These are phyloP conservation scores for Ptycholaimellus sp. DNA, from an alignment of 2,888 invertebrate genomes.

Conservation along the genomic window DNA sequence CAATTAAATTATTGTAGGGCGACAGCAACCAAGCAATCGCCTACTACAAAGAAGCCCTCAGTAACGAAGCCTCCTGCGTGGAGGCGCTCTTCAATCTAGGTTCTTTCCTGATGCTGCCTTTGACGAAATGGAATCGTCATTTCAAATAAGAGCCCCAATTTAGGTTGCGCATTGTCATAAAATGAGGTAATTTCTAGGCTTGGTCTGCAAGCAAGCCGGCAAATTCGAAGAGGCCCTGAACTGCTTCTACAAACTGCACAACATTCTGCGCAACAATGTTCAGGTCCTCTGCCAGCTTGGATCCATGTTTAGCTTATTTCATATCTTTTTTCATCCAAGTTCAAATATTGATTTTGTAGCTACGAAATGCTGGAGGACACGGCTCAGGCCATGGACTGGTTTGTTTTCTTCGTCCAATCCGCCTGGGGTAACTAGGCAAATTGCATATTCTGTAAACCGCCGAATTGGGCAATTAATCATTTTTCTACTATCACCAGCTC, in stretches of 20 bases:
- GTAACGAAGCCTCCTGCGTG: constrained; percentile 53
- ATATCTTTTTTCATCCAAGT: background rate
- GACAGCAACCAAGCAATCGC: constrained; percentile 14
- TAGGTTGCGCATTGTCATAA: constrained; percentile 4
- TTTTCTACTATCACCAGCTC: no score
- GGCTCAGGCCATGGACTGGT: constrained; percentile 35
- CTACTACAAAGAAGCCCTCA: constrained; percentile 41
- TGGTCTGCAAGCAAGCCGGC: constrained; percentile 44
- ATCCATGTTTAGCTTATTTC: constrained; percentile 32
- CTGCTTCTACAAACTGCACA: constrained; percentile 51
- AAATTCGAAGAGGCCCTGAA: constrained; percentile 50
- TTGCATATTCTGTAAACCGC: no score
- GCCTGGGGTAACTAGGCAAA: no score
- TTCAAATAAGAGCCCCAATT: no score
- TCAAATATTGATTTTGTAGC: constrained; percentile 15
- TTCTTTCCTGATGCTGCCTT: constrained; percentile 22
- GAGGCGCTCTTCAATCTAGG: constrained; percentile 62
- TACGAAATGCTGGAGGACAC: constrained; percentile 42
- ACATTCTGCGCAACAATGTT: constrained; percentile 44
- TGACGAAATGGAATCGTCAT: no score
- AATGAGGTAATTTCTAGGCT: constrained; percentile 27
- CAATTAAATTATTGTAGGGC: constrained; percentile 3
- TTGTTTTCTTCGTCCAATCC: no score
- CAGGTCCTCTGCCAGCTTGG: constrained; percentile 54
- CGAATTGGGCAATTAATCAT: no score